Evolutionary conservation across 1,140 invertebrate genomes (phyloP).

Genomic region (Trichonephila inaurata): DNA sequence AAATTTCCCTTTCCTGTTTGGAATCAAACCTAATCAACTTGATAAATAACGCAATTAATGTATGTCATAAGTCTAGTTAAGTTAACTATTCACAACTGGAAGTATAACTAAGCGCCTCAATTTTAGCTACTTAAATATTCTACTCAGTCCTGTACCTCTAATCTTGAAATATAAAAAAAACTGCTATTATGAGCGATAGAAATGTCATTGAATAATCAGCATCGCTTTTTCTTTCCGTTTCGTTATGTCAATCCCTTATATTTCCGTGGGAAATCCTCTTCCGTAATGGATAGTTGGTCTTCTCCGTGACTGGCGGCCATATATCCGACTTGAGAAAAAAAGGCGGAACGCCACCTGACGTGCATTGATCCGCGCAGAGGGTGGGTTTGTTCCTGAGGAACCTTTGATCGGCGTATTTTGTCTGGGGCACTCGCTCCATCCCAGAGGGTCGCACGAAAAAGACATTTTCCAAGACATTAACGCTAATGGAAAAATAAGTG

Average conservation of each 20-base stretch:
- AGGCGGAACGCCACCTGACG: constrained; percentile 17
- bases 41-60: no score
- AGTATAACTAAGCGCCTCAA: no score
- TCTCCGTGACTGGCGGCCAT: constrained; percentile 17
- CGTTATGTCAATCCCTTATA: background rate
- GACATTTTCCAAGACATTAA: background rate
- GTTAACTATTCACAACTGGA: no score
- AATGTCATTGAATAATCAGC: constrained; percentile 25
- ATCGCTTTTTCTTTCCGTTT: constrained; percentile 15
- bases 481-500: constrained; percentile 21
- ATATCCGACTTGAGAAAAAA: constrained; percentile 33
- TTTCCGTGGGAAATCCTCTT: constrained; percentile 30
- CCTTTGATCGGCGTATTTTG: constrained; percentile 6
- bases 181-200: constrained; percentile 1
- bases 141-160: no score
- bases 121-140: no score
- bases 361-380: constrained; percentile 14
- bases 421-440: background rate
- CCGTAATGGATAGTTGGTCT: constrained; percentile 37
- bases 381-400: background rate
- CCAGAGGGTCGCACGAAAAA: background rate
- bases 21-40: no score
- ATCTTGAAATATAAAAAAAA: background rate
- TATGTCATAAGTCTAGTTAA: no score
- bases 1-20: no score